Percentiles rank a stretch among this genome's conserved stretches.
These are phyloP conservation scores for Hypomesus transpacificus DNA, from an alignment of 2,113 vertebrate species.

Conservation along the genomic window DNA sequence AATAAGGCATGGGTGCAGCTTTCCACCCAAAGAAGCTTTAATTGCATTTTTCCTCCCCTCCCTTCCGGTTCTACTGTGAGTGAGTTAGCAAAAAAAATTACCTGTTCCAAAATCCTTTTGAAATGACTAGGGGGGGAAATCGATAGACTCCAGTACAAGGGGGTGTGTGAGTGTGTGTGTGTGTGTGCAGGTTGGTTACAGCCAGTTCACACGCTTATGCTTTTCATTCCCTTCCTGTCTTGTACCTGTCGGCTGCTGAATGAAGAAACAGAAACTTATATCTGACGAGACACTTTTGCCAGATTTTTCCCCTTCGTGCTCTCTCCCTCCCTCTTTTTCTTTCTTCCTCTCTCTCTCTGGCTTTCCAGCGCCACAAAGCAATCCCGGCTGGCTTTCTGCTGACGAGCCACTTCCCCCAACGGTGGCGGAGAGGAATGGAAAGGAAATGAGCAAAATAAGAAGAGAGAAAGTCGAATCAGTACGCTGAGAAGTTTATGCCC, in stretches of 20 bases:
- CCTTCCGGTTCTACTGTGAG: conserved; percentile 25
- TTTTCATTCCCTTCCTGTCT: conserved; percentile 41
- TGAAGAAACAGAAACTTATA: conserved; percentile 42
- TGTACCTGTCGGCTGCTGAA: conserved; percentile 51
- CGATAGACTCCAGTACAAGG: conserved; percentile 32
- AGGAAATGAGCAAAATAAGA: not conserved
- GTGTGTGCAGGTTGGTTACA: not conserved
- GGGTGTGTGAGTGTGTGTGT: conserved; percentile 8
- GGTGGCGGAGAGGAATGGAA: conserved; percentile 21
- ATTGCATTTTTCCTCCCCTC: conserved; percentile 38
- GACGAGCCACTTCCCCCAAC: conserved; percentile 51
- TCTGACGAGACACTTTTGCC: conserved; percentile 43
- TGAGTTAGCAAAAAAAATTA: conserved; percentile 16
- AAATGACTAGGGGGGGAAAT: conserved; percentile 49
- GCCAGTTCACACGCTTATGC: not conserved
- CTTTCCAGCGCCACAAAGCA: conserved; percentile 37
- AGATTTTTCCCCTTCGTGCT: not conserved
- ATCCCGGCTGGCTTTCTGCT: conserved; percentile 55
- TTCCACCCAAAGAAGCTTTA: conserved; percentile 52
- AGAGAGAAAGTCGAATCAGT: conserved; percentile 25
- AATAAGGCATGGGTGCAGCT: conserved; percentile 53
- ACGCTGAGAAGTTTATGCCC: conserved; percentile 45
- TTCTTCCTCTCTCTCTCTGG: conserved; percentile 3
- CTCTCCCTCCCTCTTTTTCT: conserved; percentile 25
- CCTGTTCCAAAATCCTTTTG: conserved; percentile 29